These are phyloP conservation scores for Molossus molossus DNA, from an alignment of 2,797 vertebrate species.

Conservation along the genomic window DNA sequence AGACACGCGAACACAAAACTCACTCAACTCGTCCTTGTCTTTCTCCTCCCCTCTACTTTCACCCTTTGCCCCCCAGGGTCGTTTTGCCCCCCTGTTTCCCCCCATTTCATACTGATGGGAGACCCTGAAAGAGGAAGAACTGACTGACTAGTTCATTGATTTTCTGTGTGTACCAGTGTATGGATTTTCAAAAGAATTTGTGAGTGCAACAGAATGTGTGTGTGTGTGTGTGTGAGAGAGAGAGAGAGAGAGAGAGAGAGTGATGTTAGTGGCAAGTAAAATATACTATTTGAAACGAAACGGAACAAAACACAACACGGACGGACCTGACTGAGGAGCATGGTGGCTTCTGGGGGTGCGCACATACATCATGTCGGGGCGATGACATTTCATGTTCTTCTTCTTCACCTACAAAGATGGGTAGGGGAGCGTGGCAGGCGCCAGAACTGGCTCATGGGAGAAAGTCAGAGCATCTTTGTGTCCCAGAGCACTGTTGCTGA, in stretches of 20 bases:
- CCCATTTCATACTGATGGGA: background rate
- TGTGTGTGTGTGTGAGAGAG: background rate
- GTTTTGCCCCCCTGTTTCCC: background rate
- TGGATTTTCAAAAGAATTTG: constrained; percentile 12
- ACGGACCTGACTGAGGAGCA: background rate
- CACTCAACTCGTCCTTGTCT: background rate
- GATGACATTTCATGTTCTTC: background rate
- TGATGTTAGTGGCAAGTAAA: background rate
- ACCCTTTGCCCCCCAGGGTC: background rate
- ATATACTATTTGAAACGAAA: background rate
- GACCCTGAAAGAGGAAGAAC: background rate
- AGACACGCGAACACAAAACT: accelerated
- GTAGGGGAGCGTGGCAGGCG: background rate
- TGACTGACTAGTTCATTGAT: background rate
- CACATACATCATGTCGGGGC: accelerated
- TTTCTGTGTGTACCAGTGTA: background rate
- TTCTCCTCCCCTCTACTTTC: background rate
- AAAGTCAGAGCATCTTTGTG: background rate
- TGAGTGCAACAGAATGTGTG: background rate
- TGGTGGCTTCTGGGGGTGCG: background rate
- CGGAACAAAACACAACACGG: background rate
- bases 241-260: too few relatives aligned
- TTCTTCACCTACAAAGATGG: background rate
- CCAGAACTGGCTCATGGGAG: background rate
- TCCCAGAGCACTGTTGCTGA: background rate